Evolutionary conservation across 2,113 vertebrate species (phyloP).

Genomic region (Solea solea): DNA sequence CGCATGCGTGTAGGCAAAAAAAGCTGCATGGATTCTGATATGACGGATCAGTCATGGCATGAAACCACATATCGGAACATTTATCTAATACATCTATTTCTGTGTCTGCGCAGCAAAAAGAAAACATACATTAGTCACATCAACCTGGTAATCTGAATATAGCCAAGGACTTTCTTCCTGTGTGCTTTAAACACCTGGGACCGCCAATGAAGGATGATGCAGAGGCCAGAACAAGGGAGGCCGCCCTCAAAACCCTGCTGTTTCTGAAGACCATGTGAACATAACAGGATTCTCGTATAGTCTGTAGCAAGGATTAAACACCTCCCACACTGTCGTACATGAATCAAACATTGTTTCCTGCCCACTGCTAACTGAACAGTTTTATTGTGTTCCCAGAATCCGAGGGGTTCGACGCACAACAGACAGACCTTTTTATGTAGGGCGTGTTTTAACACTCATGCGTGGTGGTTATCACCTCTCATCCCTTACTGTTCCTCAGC

Average conservation of each 20-base stretch:
- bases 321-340: constrained; percentile 47
- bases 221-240: neutral
- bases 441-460: constrained; percentile 49
- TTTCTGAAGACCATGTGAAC: too few species aligned
- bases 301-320: constrained; percentile 50
- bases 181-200: constrained; percentile 55
- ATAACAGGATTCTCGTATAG: constrained; percentile 25
- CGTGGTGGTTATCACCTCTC: constrained; percentile 36
- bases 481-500: constrained; percentile 36
- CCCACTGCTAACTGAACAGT: constrained; percentile 46
- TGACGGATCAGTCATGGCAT: too few species aligned
- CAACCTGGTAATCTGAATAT: too few species aligned
- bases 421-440: constrained; percentile 50
- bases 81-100: too few species aligned
- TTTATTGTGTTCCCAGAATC: constrained; percentile 48
- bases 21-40: too few species aligned
- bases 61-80: too few species aligned
- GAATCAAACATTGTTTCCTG: constrained; percentile 54
- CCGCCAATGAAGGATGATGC: constrained; percentile 18
- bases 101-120: too few species aligned
- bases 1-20: too few species aligned
- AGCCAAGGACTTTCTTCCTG: too few species aligned
- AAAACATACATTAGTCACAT: too few species aligned
- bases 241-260: constrained; percentile 11
- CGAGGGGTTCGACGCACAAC: constrained; percentile 32